A percentile compares a stretch with the other conserved stretches of the same genome.
These are phyloP conservation scores for Tupaia chinensis DNA, from an alignment of 2,113 vertebrate genomes.

Conservation along the genomic window DNA sequence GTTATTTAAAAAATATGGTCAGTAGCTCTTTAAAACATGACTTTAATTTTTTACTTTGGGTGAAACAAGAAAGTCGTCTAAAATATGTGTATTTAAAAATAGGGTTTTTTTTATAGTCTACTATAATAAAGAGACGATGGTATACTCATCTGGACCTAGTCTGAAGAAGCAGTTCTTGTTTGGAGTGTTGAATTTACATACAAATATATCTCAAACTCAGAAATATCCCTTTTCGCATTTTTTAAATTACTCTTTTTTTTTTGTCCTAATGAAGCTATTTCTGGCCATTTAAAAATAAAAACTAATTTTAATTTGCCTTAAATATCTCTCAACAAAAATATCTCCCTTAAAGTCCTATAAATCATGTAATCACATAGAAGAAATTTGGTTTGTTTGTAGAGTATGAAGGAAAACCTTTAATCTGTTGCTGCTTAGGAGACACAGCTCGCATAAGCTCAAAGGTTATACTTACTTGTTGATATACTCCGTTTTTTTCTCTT, in stretches of 20 bases:
- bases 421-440: not conserved
- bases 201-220: not conserved
- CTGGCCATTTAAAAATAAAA: constrained; percentile 71
- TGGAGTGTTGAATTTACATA: not conserved
- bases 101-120: not conserved
- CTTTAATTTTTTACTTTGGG: not conserved
- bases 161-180: not conserved
- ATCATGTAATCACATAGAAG: constrained; percentile 54
- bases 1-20: too few relatives aligned
- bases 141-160: not conserved
- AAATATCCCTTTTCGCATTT: not conserved
- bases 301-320: constrained; percentile 80
- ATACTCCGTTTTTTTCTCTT: not conserved
- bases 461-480: not conserved
- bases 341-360: constrained; percentile 52
- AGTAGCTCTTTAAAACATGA: too few relatives aligned
- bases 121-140: not conserved
- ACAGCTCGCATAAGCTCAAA: not conserved
- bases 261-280: constrained; percentile 46
- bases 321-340: constrained; percentile 51
- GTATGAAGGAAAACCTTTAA: not conserved
- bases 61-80: not conserved
- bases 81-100: not conserved
- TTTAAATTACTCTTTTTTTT: not conserved
- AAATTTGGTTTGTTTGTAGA: constrained; percentile 33